phyloP scores from a whole-genome alignment of 2,797 vertebrate species.

The Chelon labrosus region DNA sequence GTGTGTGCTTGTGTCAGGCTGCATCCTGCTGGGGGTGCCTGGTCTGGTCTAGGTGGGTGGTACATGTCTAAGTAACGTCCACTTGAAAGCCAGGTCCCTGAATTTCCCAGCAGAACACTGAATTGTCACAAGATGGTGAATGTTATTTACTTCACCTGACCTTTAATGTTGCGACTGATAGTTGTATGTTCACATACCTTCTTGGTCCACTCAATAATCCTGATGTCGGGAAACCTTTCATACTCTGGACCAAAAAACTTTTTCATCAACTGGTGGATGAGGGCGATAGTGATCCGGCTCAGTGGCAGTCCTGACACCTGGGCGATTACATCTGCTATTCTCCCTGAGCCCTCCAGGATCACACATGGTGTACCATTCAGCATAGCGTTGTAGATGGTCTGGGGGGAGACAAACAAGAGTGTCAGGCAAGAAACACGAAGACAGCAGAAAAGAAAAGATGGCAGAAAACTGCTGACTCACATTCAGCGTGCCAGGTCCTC shows the following conservation, averaged over 20 bases:
- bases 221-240: slow-evolving; percentile 82
- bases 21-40: too few species aligned
- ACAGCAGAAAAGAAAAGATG: not conserved
- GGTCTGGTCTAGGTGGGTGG: too few species aligned
- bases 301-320: slow-evolving; percentile 86
- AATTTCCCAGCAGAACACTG: too few species aligned
- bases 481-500: slow-evolving; percentile 89
- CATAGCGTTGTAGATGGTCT: slow-evolving; percentile 96
- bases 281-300: slow-evolving; percentile 83
- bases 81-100: too few species aligned
- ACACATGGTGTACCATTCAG: slow-evolving; percentile 92
- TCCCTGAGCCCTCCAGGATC: slow-evolving; percentile 93
- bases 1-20: too few species aligned
- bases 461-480: slow-evolving; percentile 74
- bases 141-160: too few species aligned
- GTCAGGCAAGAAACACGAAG: slow-evolving; percentile 15
- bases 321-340: slow-evolving; percentile 93
- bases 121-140: too few species aligned
- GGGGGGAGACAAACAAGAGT: slow-evolving; percentile 35
- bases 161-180: too few species aligned
- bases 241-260: slow-evolving; percentile 87
- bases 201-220: slow-evolving; percentile 93
- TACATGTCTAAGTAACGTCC: too few species aligned
- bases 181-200: slow-evolving; percentile 82
- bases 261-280: slow-evolving; percentile 87